Evolutionary conservation across 2,797 vertebrate species (phyloP).

Genomic region (Lutjanus campechanus): DNA sequence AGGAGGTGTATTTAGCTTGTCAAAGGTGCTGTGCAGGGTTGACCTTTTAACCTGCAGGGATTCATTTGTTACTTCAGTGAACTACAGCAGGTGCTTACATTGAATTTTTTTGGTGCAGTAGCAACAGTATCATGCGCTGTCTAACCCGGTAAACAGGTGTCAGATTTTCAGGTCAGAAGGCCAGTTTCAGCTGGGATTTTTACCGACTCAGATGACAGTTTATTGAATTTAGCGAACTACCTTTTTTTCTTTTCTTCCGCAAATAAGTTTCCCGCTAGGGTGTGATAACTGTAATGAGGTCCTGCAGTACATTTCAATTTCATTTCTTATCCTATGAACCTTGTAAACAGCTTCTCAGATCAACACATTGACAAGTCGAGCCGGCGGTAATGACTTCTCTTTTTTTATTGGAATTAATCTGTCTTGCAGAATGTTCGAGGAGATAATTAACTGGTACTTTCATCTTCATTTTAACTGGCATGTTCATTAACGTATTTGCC

Average conservation of each 20-base stretch:
- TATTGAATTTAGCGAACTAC: conserved; percentile 16
- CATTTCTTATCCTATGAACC: conserved; percentile 69
- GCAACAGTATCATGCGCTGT: no score
- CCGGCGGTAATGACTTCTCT: conserved; percentile 69
- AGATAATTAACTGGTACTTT: conserved; percentile 84
- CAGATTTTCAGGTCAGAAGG: not conserved
- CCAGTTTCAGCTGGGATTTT: not conserved
- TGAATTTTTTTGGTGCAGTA: no score
- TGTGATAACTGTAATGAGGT: conserved; percentile 61
- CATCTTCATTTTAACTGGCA: conserved; percentile 82
- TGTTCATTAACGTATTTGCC: conserved; percentile 80
- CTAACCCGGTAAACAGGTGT: no score
- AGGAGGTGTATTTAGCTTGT: conserved; percentile 43
- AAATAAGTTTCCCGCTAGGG: conserved; percentile 22
- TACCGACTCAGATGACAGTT: not conserved
- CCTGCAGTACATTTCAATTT: conserved; percentile 67
- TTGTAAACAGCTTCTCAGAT: conserved; percentile 78
- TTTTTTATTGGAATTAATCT: conserved; percentile 74
- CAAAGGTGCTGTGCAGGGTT: conserved; percentile 22
- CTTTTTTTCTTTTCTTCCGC: not conserved
- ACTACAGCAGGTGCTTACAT: no score
- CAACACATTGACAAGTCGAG: conserved; percentile 74
- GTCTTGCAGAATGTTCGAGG: conserved; percentile 73
- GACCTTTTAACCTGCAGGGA: conserved; percentile 40
- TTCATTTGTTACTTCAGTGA: not conserved